Conservation (phyloP, 2,113 vertebrate genomes). For the Corythaixoides concolor region DNA sequence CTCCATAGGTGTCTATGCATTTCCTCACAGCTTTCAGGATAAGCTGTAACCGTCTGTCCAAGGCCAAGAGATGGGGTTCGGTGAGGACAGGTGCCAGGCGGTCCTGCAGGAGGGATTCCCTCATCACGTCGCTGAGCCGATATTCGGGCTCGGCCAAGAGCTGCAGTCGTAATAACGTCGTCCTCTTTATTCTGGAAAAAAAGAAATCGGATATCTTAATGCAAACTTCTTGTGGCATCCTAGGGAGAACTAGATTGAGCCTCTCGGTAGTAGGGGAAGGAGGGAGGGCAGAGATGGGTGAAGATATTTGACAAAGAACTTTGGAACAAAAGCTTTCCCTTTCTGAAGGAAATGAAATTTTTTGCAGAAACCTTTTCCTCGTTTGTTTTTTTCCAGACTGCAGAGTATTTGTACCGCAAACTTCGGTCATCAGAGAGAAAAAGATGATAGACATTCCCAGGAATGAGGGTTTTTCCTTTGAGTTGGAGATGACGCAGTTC, state of each 20-base stretch:
- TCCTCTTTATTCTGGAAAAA: conserved; percentile 84
- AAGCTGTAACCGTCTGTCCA: conserved; percentile 86
- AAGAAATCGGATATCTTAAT: background rate
- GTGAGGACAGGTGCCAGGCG: conserved; percentile 82
- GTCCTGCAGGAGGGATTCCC: conserved; percentile 88
- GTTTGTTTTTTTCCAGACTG: background rate
- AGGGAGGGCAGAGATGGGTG: background rate
- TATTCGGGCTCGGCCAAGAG: conserved; percentile 80
- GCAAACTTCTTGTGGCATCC: background rate
- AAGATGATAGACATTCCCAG: background rate
- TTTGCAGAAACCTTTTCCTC: background rate
- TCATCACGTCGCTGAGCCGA: conserved; percentile 89
- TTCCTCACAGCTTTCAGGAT: conserved; percentile 77
- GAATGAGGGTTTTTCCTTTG: background rate
- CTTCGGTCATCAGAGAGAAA: background rate
- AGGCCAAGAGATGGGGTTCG: conserved; percentile 86
- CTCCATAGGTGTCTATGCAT: conserved; percentile 79
- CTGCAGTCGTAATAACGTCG: conserved; percentile 82
- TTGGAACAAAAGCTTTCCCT: background rate
- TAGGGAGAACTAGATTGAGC: background rate
- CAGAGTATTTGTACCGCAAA: background rate
- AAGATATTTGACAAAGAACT: background rate
- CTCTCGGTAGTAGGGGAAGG: background rate
- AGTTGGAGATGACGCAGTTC: background rate
- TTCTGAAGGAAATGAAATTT: background rate